A percentile compares a stretch with the other conserved stretches of the same genome.
Conservation (phyloP, 2,888 invertebrate species). For the Tetropium fuscum region DNA sequence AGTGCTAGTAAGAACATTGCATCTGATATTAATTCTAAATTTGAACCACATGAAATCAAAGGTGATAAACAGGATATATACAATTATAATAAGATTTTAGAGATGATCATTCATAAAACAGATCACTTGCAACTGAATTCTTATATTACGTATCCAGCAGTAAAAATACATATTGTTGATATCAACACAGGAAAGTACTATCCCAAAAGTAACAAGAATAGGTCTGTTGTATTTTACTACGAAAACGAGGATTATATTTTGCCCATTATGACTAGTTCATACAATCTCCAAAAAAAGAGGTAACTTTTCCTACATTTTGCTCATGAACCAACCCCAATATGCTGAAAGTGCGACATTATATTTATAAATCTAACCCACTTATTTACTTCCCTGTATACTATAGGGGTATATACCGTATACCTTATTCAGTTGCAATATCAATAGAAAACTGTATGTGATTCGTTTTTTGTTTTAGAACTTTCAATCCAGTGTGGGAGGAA, state of each 20-base stretch:
- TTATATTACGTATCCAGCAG: constrained; percentile 72
- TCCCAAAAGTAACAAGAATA: constrained; percentile 64
- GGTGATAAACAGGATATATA: not conserved
- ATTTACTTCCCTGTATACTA: no score
- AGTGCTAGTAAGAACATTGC: not conserved
- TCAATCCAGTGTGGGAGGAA: constrained; percentile 75
- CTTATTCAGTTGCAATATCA: no score
- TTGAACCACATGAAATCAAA: no score
- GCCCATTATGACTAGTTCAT: constrained; percentile 73
- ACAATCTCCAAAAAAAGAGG: constrained; percentile 70
- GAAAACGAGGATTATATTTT: constrained; percentile 68
- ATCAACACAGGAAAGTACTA: constrained; percentile 69
- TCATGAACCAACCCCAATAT: no score
- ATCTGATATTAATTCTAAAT: not conserved
- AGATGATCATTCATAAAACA: constrained; percentile 70
- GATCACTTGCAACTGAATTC: constrained; percentile 72
- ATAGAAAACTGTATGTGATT: no score
- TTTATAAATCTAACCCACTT: no score
- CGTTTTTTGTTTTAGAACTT: constrained; percentile 45
- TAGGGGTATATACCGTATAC: no score
- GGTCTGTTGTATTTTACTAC: constrained; percentile 67
- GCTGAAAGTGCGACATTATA: no score
- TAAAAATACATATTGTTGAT: constrained; percentile 73
- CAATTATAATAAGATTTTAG: constrained; percentile 63
- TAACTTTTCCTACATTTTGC: constrained; percentile 56